These are phyloP conservation scores for Colletes latitarsis DNA, from an alignment of 1,140 invertebrate species.

Conservation along the genomic window DNA sequence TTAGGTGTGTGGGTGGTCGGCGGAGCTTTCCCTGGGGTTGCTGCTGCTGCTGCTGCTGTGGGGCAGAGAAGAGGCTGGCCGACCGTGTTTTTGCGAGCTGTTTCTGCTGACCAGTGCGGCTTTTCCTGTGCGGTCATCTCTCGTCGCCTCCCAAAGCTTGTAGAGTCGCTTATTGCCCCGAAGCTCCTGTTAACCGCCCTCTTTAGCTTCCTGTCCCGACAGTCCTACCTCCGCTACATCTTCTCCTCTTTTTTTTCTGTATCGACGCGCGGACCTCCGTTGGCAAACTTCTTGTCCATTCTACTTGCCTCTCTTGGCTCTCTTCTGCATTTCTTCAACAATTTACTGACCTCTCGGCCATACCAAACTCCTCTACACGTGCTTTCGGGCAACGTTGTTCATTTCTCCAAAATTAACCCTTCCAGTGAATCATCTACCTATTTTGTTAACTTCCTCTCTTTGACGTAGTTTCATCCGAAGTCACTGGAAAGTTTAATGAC, in stretches of 20 bases:
- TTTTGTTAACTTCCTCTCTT: too few species aligned
- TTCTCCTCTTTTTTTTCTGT: constrained; percentile 25
- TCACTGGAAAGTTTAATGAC: too few species aligned
- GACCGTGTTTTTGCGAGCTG: constrained; percentile 76
- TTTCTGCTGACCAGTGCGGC: constrained; percentile 79
- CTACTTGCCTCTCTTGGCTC: neutral
- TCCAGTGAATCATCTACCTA: too few species aligned
- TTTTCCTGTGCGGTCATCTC: constrained; percentile 76
- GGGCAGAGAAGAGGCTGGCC: constrained; percentile 63
- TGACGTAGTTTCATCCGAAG: too few species aligned
- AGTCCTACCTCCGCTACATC: constrained; percentile 44
- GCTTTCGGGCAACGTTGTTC: too few species aligned
- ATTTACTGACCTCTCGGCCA: neutral
- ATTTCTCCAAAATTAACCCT: too few species aligned
- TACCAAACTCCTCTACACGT: too few species aligned
- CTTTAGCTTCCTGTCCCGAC: constrained; percentile 68
- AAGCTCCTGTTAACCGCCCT: constrained; percentile 77
- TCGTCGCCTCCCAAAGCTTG: constrained; percentile 79
- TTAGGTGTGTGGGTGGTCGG: constrained; percentile 48
- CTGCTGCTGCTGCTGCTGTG: constrained; percentile 32
- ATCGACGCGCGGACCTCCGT: constrained; percentile 23
- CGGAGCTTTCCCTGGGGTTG: constrained; percentile 62
- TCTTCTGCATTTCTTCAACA: neutral
- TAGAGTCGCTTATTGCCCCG: constrained; percentile 78
- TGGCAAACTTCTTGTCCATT: neutral